Conservation (phyloP, 2,888 invertebrate genomes). For the Drosophila fungiperda region DNA sequence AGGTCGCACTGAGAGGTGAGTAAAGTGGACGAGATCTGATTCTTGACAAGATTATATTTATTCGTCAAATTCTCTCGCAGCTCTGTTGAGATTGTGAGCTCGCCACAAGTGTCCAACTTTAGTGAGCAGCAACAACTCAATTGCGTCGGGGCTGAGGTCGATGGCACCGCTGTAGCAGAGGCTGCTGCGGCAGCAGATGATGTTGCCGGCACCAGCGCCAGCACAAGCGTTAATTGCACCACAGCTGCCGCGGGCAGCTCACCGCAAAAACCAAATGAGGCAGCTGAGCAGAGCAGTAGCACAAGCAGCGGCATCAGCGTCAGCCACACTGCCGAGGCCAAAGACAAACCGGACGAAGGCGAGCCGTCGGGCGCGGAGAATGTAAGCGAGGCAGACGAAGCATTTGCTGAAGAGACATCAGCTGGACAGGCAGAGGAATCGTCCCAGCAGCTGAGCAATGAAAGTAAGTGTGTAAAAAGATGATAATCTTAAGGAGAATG, state of each 20-base stretch:
- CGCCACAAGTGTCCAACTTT: slow-evolving; percentile 91
- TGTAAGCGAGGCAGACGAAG: slow-evolving; percentile 74
- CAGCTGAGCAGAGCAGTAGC: slow-evolving; percentile 51
- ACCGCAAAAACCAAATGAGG: slow-evolving; percentile 58
- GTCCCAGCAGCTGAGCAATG: slow-evolving; percentile 74
- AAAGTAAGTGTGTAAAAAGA: slow-evolving; percentile 68
- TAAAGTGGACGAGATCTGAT: background rate
- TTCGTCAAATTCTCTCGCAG: slow-evolving; percentile 67
- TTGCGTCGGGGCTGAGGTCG: slow-evolving; percentile 60
- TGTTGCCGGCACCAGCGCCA: slow-evolving; percentile 54
- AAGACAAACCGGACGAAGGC: slow-evolving; percentile 55
- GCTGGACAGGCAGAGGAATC: slow-evolving; percentile 71
- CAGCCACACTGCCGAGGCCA: slow-evolving; percentile 35
- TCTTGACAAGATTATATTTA: background rate
- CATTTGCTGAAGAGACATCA: slow-evolving; percentile 85
- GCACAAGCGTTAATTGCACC: slow-evolving; percentile 49
- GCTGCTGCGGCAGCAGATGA: slow-evolving; percentile 52
- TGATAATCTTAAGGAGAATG: background rate
- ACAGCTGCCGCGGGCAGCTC: slow-evolving; percentile 51
- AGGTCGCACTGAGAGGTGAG: slow-evolving; percentile 79
- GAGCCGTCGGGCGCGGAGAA: slow-evolving; percentile 85
- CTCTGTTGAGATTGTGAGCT: slow-evolving; percentile 94
- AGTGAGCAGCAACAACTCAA: slow-evolving; percentile 86
- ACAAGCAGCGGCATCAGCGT: slow-evolving; percentile 35
- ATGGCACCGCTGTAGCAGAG: slow-evolving; percentile 76